Evolutionary conservation across 1,140 invertebrate species (phyloP).

Genomic region (Panagrolaimus sp.): DNA sequence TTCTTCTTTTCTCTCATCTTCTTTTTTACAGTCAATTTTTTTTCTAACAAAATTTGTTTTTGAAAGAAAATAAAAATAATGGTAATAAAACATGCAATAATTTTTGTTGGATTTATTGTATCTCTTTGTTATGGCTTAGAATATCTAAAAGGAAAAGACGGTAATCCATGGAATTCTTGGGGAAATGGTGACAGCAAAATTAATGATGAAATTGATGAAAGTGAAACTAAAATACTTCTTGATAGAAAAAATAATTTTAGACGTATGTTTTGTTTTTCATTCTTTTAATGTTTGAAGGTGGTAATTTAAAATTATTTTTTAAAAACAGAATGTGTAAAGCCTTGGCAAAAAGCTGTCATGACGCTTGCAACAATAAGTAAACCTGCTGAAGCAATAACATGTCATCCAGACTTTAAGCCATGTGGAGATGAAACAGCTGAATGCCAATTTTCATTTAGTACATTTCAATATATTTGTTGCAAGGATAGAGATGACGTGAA

Average conservation of each 20-base stretch:
- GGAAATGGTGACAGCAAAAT: slow-evolving; percentile 4
- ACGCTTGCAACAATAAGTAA: slow-evolving; percentile 15
- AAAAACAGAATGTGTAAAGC: slow-evolving; percentile 21
- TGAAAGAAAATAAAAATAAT: too few species aligned
- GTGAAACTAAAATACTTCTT: background rate
- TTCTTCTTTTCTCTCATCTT: too few species aligned
- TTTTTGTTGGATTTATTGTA: too few species aligned
- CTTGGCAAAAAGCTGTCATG: slow-evolving; percentile 19
- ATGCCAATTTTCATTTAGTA: slow-evolving; percentile 23
- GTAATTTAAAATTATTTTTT: background rate
- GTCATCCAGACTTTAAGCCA: slow-evolving; percentile 18
- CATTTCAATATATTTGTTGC: slow-evolving; percentile 23
- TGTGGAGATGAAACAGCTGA: slow-evolving; percentile 17
- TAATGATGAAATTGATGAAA: slow-evolving; percentile 2
- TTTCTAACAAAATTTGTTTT: too few species aligned
- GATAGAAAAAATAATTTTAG: background rate
- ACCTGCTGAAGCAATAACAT: slow-evolving; percentile 13
- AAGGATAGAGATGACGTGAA: slow-evolving; percentile 17
- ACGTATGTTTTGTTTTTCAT: slow-evolving; percentile 10
- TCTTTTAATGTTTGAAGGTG: background rate
- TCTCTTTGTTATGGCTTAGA: background rate
- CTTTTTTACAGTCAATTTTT: too few species aligned
- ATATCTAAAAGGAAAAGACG: background rate
- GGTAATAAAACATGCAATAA: too few species aligned
- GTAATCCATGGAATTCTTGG: slow-evolving; percentile 11